These are phyloP conservation scores for Apocrypta bakeri DNA, from an alignment of 1,140 invertebrate species.

Conservation along the genomic window DNA sequence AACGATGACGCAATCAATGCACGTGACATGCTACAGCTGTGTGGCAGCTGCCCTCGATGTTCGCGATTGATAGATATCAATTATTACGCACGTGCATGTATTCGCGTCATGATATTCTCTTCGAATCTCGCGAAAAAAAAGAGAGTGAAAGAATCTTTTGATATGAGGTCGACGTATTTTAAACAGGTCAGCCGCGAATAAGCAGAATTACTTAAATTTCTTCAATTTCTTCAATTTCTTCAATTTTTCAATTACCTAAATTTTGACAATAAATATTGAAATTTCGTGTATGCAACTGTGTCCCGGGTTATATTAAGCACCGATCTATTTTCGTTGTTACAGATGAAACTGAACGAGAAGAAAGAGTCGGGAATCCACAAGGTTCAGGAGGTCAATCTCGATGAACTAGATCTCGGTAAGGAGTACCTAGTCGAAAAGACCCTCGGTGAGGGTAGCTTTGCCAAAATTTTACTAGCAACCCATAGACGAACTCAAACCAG, in stretches of 20 bases:
- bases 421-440: slow-evolving; percentile 81
- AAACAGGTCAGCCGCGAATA: too few species aligned
- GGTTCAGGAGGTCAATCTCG: slow-evolving; percentile 76
- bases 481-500: slow-evolving; percentile 77
- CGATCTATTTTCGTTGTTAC: slow-evolving; percentile 2
- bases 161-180: too few species aligned
- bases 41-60: neutral
- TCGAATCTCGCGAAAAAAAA: too few species aligned
- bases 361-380: slow-evolving; percentile 72
- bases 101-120: too few species aligned
- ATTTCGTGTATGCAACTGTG: too few species aligned
- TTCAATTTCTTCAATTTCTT: too few species aligned
- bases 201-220: too few species aligned
- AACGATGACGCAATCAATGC: neutral
- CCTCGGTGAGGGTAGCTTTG: slow-evolving; percentile 82
- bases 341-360: slow-evolving; percentile 73
- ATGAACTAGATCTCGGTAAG: slow-evolving; percentile 76
- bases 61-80: slow-evolving; percentile 5
- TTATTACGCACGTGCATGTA: neutral
- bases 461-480: slow-evolving; percentile 79
- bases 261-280: too few species aligned
- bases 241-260: too few species aligned
- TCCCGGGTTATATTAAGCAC: too few species aligned
- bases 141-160: too few species aligned
- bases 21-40: neutral